phyloP scores from a whole-genome alignment of 2,888 invertebrate species.

The Archips xylosteana region DNA sequence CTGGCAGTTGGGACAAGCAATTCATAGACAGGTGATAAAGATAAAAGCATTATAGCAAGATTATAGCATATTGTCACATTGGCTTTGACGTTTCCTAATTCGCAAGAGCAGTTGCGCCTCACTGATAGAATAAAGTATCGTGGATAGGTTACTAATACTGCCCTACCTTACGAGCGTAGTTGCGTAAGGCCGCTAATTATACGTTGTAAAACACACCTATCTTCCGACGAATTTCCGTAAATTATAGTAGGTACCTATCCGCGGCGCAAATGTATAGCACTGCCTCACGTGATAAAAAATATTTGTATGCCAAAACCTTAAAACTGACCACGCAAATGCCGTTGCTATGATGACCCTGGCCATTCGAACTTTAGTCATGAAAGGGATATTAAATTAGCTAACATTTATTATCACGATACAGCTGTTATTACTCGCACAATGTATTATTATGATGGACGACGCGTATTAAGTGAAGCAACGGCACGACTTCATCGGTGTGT shows the following conservation, averaged over 20 bases:
- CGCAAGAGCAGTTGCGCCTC: background rate
- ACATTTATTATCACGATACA: constrained; percentile 28
- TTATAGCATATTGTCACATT: background rate
- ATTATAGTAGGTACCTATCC: constrained; percentile 4
- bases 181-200: constrained; percentile 1
- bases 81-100: too few relatives aligned
- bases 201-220: constrained; percentile 2
- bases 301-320: constrained; percentile 2
- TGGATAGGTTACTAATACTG: constrained; percentile 5
- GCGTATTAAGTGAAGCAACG: constrained; percentile 25
- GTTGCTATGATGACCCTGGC: constrained; percentile 13
- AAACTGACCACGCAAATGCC: constrained; percentile 12
- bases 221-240: constrained; percentile 4
- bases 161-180: constrained; percentile 2
- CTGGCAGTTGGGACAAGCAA: background rate
- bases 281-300: background rate
- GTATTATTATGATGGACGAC: constrained; percentile 35
- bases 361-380: constrained; percentile 23
- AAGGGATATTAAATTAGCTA: constrained; percentile 24
- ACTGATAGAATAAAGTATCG: background rate
- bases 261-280: background rate
- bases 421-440: constrained; percentile 17
- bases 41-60: too few relatives aligned
- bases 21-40: too few relatives aligned
- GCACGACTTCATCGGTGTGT: constrained; percentile 34